Conservation (phyloP, 1,140 invertebrate genomes). For the Drosophila prosaltans region DNA sequence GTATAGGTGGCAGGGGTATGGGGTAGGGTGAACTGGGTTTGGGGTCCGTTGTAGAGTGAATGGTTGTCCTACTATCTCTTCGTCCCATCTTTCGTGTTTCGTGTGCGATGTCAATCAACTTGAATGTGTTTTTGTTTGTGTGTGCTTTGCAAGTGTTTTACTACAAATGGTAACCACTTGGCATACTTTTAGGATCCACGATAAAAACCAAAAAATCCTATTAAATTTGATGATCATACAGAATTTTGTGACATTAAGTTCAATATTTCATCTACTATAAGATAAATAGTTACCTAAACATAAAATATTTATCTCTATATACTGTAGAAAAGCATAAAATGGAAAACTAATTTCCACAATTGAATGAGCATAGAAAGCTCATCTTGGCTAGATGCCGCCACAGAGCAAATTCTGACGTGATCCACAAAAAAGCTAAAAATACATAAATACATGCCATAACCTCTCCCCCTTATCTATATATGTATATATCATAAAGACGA, state of each 20-base stretch:
- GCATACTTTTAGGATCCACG: slow-evolving; percentile 5
- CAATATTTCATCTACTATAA: not conserved
- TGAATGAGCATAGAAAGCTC: not conserved
- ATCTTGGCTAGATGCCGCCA: not conserved
- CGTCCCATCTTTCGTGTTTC: slow-evolving; percentile 26
- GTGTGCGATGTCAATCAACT: slow-evolving; percentile 12
- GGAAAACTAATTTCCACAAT: too few species aligned
- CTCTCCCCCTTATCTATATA: not conserved
- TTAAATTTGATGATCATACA: not conserved
- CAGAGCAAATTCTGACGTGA: not conserved
- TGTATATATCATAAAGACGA: not conserved
- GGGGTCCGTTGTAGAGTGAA: not conserved
- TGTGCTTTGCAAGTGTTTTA: not conserved
- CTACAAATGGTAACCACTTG: not conserved
- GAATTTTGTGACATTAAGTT: not conserved
- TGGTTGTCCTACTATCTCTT: slow-evolving; percentile 6
- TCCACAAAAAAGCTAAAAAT: slow-evolving; percentile 1
- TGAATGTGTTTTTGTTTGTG: not conserved
- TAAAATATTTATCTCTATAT: too few species aligned
- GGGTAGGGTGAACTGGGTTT: not conserved
- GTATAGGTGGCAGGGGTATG: not conserved
- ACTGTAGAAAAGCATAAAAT: too few species aligned
- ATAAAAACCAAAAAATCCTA: not conserved
- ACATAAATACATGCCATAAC: not conserved
- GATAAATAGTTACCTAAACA: too few species aligned